Conservation (phyloP, 2,888 invertebrate species). For the Drosophila robusta region DNA sequence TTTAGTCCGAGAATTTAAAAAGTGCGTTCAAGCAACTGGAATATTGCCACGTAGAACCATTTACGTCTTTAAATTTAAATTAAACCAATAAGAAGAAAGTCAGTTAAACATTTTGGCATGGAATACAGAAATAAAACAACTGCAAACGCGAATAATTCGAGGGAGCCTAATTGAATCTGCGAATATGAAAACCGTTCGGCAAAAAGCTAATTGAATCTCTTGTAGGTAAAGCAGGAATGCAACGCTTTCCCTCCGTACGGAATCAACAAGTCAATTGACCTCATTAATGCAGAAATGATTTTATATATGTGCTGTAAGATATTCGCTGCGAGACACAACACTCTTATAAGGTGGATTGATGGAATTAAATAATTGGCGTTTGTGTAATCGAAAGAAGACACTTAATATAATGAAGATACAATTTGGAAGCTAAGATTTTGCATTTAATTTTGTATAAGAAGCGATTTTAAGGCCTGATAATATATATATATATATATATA, state of each 20-base stretch:
- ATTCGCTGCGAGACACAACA: too few species aligned
- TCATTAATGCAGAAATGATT: not conserved
- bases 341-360: not conserved
- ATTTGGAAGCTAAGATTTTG: too few species aligned
- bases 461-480: too few species aligned
- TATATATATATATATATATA: too few species aligned
- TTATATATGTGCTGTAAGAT: too few species aligned
- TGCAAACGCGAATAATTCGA: not conserved
- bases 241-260: not conserved
- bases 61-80: too few species aligned
- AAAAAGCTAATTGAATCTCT: not conserved
- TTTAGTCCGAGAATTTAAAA: too few species aligned
- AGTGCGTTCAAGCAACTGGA: not conserved
- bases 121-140: not conserved
- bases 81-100: not conserved
- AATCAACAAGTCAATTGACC: not conserved
- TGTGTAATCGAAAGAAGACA: too few species aligned
- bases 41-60: not conserved
- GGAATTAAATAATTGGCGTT: too few species aligned
- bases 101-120: not conserved
- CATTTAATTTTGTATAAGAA: too few species aligned
- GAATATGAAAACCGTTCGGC: not conserved
- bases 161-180: not conserved
- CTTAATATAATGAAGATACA: too few species aligned
- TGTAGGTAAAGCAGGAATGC: not conserved